Evolutionary conservation across 2,797 vertebrate species (phyloP).

Genomic region (Poecilia velifera): DNA sequence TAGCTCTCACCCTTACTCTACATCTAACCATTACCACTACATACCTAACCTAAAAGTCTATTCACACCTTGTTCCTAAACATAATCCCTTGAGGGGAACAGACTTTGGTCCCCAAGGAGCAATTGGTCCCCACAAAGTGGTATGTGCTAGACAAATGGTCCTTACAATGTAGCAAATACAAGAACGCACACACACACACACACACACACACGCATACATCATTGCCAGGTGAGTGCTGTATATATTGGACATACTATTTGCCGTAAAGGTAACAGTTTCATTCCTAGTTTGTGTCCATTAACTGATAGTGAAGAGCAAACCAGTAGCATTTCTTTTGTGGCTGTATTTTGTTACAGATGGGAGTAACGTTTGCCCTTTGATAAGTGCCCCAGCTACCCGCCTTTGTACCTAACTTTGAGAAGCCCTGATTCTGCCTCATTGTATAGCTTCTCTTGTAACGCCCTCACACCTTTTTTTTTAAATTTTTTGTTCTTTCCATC

Average conservation of each 20-base stretch:
- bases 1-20: too few species aligned
- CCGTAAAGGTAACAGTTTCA: not conserved
- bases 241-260: slow-evolving; percentile 7
- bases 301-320: slow-evolving; percentile 18
- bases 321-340: not conserved
- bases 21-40: too few species aligned
- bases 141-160: too few species aligned
- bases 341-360: slow-evolving; percentile 29
- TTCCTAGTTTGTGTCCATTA: slow-evolving; percentile 45
- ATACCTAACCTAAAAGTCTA: too few species aligned
- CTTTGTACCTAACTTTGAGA: slow-evolving; percentile 35
- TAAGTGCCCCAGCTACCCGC: not conserved
- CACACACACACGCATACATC: slow-evolving; percentile 6
- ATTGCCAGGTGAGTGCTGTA: slow-evolving; percentile 4
- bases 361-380: slow-evolving; percentile 40
- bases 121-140: too few species aligned
- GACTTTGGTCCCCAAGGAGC: too few species aligned
- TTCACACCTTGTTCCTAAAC: too few species aligned
- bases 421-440: slow-evolving; percentile 60
- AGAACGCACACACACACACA: not conserved
- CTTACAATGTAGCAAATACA: too few species aligned
- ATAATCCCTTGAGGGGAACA: too few species aligned
- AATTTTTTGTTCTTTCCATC: slow-evolving; percentile 40
- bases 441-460: slow-evolving; percentile 39
- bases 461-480: slow-evolving; percentile 36